Evolutionary conservation across 1,140 invertebrate species (phyloP), one percentile per base, ranked within the genome.

Genomic region (Chironomus tepperi): DNA sequence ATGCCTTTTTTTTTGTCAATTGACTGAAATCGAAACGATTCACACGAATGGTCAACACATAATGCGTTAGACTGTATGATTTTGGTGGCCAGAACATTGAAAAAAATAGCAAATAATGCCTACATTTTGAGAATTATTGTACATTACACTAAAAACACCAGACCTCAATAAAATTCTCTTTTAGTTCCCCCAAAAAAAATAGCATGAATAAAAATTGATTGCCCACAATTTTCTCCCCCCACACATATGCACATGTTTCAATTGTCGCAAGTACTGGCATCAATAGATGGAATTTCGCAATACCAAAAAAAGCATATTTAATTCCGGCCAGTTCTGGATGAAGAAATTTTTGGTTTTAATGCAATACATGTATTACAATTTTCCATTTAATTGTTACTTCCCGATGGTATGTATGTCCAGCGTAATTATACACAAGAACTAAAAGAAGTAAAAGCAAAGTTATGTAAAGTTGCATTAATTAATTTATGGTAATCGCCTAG

Each of bases 31-130:
- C 65, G n/a, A 70, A 57, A 70, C 3, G 16, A 19, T 70, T 70
- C 16, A 70, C 65, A 16, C 65, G 65, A 70, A 12, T 70, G 65
- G 65, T 70, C 65, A 70, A 70, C 65, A 70, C 18, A 21, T 21
- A 70, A 70, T 70, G 65, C 18, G 10, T 70, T 70, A 57, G 7
- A n/a, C n/a, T 2, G 7, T 57, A 5, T 12, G 12, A n/a, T 57
- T 57, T 12, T 15, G 47, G 47, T 57, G 24, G 24, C n/a, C 12
- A 12, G 9, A 15, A 57, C n/a, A 57, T 57, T 57, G 8, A 57
- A 57, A 34, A n/a, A n/a, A 15, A 57, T 57, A 19, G 6, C 65
- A 70, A 70, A 70, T 12, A 57, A 18, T 19, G 19, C 65, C 65
- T 70, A 1, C 16, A 21, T 6, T 16, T 70, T 5, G 24, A 34